phyloP scores from a whole-genome alignment of 2,113 vertebrate species.

The Zapus hudsonius region DNA sequence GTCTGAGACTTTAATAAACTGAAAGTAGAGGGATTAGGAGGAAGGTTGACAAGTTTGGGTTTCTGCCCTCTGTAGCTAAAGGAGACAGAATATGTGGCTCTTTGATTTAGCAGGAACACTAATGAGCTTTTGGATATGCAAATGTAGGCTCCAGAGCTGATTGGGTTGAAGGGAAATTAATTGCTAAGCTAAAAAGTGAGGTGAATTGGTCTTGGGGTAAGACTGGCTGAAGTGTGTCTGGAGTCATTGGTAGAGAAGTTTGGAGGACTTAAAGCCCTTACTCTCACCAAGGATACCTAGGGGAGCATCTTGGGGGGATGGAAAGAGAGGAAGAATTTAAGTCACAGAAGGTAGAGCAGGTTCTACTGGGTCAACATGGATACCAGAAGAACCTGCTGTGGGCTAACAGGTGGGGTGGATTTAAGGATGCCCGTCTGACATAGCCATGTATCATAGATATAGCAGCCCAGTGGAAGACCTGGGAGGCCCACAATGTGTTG shows the following conservation, averaged over 20 bases:
- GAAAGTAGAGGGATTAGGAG: not conserved
- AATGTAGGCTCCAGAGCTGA: not conserved
- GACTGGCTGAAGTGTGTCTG: not conserved
- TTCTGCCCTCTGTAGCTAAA: not conserved
- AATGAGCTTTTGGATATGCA: not conserved
- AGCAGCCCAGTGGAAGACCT: not conserved
- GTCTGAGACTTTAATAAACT: not conserved
- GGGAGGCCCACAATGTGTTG: not conserved
- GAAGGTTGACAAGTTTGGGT: not conserved
- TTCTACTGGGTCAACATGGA: not conserved
- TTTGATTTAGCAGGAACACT: not conserved
- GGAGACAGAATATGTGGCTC: not conserved
- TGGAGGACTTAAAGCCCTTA: rapidly evolving
- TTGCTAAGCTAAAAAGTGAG: not conserved
- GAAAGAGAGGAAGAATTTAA: not conserved
- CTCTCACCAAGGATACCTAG: too few relatives aligned
- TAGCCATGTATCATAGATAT: not conserved
- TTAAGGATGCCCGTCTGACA: too few relatives aligned
- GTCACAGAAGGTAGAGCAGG: not conserved
- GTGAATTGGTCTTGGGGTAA: not conserved
- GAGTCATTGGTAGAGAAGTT: not conserved
- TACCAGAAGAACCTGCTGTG: not conserved
- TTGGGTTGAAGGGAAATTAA: not conserved
- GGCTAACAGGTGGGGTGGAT: not conserved
- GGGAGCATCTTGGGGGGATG: not conserved